Evolutionary conservation across 2,888 invertebrate species (phyloP), one percentile per base, ranked within the genome.

Genomic region (Lottia gigantea): DNA sequence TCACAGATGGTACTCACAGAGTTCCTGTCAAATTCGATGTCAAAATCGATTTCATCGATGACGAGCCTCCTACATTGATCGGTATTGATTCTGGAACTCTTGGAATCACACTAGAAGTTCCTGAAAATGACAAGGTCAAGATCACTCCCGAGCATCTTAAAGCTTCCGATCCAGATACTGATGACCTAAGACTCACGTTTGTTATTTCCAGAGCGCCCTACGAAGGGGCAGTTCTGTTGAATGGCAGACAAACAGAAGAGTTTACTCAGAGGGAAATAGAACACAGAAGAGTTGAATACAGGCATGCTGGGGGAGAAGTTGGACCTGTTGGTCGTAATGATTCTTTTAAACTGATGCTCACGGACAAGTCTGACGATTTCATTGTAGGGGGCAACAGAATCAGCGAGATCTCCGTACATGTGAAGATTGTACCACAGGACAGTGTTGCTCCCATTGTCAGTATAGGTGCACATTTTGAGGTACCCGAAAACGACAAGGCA

Each of bases 1-100:
- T 87, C 0, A 83, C 87, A 7, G 88, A 89, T 78, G 88, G 88
- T 3, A 75, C 85, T n/a, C 88, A 88, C 72, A 78, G 77, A 68
- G 81, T 89, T 46, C 86, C 87, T 15, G 77, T 83, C 4, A 82
- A 72, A 4, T 76, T 89, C 55, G 80, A 82, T 47, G 79, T 89
- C 7, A 75, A 71, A 1, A 78, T 88, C 40, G 74, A 76, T n/a
- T 79, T 82, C 14, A 78, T 84, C 31, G 88, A 87, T 68, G 86
- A 87, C 70, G 85, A 87, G 68, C 76, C 80, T 6, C 83, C 87
- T 1, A 74, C 74, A 6, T 67, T 85, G 62, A 77, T 84, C 40
- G 79, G 82, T 2, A 70, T 65, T 8, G 71, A 74, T 14, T 74
- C 80, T 11, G 85, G 83, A 23, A 75, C 77, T n/a, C 72, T 85